Percentiles rank a stretch among this genome's conserved stretches.
Conservation (phyloP, 2,113 vertebrate genomes). For the Caranx ignobilis region DNA sequence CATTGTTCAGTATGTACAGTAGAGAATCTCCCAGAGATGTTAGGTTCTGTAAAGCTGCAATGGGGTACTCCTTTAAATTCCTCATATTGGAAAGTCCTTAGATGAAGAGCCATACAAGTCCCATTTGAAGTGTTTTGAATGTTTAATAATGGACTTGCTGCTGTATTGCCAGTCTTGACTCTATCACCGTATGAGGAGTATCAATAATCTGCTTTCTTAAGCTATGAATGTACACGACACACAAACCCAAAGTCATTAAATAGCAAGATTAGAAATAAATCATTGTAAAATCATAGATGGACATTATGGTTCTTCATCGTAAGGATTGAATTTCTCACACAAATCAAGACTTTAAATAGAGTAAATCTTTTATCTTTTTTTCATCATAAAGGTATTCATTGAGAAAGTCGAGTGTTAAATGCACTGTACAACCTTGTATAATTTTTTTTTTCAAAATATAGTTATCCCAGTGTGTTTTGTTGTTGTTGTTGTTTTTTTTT, state of each 20-base stretch:
- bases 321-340: slow-evolving; percentile 64
- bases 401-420: slow-evolving; percentile 74
- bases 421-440: slow-evolving; percentile 73
- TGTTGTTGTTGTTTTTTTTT: slow-evolving; percentile 30
- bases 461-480: slow-evolving; percentile 69
- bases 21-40: slow-evolving; percentile 82
- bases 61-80: slow-evolving; percentile 69
- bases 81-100: slow-evolving; percentile 64
- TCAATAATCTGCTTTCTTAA: slow-evolving; percentile 31
- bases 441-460: slow-evolving; percentile 75
- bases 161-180: slow-evolving; percentile 46
- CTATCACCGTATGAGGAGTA: slow-evolving; percentile 8
- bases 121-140: slow-evolving; percentile 42
- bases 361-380: slow-evolving; percentile 49
- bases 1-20: slow-evolving; percentile 75
- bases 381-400: slow-evolving; percentile 73
- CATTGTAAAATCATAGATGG: slow-evolving; percentile 48
- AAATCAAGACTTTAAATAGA: slow-evolving; percentile 73
- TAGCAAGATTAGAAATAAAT: slow-evolving; percentile 51
- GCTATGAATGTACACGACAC: slow-evolving; percentile 54
- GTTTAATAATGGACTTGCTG: slow-evolving; percentile 40
- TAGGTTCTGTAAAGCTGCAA: slow-evolving; percentile 79
- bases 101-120: slow-evolving; percentile 76
- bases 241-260: slow-evolving; percentile 53
- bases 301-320: slow-evolving; percentile 74